Percentiles rank a stretch among this genome's conserved stretches.
phyloP scores from a whole-genome alignment of 2,797 vertebrate species.

The Champsocephalus gunnari region DNA sequence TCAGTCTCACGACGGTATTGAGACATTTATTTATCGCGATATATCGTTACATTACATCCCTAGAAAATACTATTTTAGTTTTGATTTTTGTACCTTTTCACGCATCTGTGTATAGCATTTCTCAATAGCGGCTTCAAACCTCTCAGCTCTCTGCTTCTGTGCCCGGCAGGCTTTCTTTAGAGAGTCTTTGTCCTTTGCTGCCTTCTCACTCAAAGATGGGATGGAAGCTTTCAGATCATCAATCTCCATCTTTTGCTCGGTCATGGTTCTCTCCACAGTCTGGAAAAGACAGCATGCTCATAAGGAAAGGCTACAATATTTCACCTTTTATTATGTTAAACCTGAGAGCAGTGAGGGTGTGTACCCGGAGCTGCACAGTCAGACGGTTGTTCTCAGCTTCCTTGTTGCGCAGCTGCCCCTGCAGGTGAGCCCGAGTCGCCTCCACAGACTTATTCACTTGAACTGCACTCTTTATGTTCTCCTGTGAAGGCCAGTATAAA shows the following conservation, averaged over 20 bases:
- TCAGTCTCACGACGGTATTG: too few relatives aligned
- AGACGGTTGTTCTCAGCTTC: slow-evolving; percentile 88
- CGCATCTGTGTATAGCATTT: slow-evolving; percentile 83
- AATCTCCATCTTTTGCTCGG: slow-evolving; percentile 82
- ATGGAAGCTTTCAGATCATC: slow-evolving; percentile 79
- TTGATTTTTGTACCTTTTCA: slow-evolving; percentile 81
- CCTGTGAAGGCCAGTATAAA: slow-evolving; percentile 69
- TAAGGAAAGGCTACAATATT: not conserved
- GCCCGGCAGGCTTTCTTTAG: slow-evolving; percentile 87
- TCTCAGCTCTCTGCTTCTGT: slow-evolving; percentile 85
- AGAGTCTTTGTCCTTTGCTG: slow-evolving; percentile 77
- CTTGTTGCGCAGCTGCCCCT: slow-evolving; percentile 88
- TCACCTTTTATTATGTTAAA: not conserved
- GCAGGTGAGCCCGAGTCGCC: slow-evolving; percentile 85
- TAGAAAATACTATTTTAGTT: not conserved
- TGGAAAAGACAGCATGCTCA: slow-evolving; percentile 58
- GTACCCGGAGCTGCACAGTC: slow-evolving; percentile 87
- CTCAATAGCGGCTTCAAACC: slow-evolving; percentile 83
- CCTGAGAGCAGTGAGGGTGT: not conserved
- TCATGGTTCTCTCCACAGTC: slow-evolving; percentile 85
- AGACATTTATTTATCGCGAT: too few relatives aligned
- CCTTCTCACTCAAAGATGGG: slow-evolving; percentile 74
- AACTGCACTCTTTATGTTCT: slow-evolving; percentile 77
- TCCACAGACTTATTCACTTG: slow-evolving; percentile 83
- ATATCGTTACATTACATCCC: too few relatives aligned